Evolutionary conservation across 2,113 vertebrate species (phyloP).

Genomic region (Tragelaphus scriptus): DNA sequence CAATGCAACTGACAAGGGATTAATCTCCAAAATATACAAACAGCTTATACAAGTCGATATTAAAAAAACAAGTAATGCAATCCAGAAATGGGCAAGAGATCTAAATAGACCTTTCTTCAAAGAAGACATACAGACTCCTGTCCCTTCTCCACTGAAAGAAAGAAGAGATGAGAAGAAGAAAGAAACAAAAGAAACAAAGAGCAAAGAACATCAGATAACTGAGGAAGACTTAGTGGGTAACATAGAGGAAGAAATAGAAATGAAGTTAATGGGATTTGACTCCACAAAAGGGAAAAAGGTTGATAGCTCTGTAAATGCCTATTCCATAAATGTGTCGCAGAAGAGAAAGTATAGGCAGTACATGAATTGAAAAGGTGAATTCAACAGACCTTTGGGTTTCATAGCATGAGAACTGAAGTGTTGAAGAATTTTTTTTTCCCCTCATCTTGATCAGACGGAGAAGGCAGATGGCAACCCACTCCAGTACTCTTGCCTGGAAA

Average conservation of each 20-base stretch:
- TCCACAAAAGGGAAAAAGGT: slow-evolving; percentile 92
- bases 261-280: slow-evolving; percentile 88
- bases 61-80: not conserved
- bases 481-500: too few species aligned
- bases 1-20: not conserved
- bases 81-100: not conserved
- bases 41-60: not conserved
- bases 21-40: not conserved
- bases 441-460: not conserved
- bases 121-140: slow-evolving; percentile 67
- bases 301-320: slow-evolving; percentile 89
- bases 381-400: not conserved
- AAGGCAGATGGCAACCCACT: too few species aligned
- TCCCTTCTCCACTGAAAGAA: slow-evolving; percentile 74
- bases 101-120: not conserved
- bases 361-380: not conserved
- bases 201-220: slow-evolving; percentile 92
- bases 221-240: slow-evolving; percentile 95
- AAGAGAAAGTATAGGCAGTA: slow-evolving; percentile 74
- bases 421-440: not conserved
- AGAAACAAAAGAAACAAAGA: slow-evolving; percentile 82
- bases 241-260: slow-evolving; percentile 97
- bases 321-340: slow-evolving; percentile 92
- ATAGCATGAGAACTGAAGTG: not conserved
- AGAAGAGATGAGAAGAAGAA: slow-evolving; percentile 90